Evolutionary conservation across 2,888 invertebrate genomes (phyloP).

Genomic region (Peribatodes rhomboidaria): DNA sequence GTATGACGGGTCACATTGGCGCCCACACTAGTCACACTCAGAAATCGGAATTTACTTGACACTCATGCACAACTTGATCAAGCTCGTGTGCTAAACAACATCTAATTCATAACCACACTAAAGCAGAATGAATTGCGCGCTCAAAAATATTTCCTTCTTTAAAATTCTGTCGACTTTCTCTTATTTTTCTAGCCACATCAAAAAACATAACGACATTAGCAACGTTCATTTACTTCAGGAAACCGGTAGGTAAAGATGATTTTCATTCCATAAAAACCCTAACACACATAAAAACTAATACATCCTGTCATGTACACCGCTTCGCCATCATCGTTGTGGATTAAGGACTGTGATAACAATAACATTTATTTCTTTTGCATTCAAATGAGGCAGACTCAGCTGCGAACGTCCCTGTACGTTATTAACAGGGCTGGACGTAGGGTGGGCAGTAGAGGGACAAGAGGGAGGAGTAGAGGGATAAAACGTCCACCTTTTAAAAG

Average conservation of each 20-base stretch:
- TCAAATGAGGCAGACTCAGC: slow-evolving; percentile 49
- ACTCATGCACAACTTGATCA: too few relatives aligned
- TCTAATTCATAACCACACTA: too few relatives aligned
- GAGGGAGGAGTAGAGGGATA: too few relatives aligned
- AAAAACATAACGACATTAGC: slow-evolving; percentile 18
- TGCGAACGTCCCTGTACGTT: slow-evolving; percentile 19
- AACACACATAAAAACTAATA: slow-evolving; percentile 34
- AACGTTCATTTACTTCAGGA: slow-evolving; percentile 10
- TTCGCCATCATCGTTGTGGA: slow-evolving; percentile 22
- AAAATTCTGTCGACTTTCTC: neutral
- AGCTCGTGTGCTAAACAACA: too few relatives aligned
- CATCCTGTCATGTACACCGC: slow-evolving; percentile 40
- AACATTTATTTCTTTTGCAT: slow-evolving; percentile 55
- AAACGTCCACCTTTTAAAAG: too few relatives aligned
- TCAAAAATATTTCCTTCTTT: neutral
- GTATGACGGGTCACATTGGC: too few relatives aligned
- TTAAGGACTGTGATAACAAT: slow-evolving; percentile 53
- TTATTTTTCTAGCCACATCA: slow-evolving; percentile 13
- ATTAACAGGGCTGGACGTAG: slow-evolving; percentile 18
- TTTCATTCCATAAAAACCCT: slow-evolving; percentile 46
- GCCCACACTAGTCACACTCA: too few relatives aligned
- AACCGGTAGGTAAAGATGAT: slow-evolving; percentile 27
- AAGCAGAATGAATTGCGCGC: too few relatives aligned
- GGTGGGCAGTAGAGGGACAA: neutral
- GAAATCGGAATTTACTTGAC: too few relatives aligned